Base-by-base conservation (phyloP, 2,888 invertebrate species). In the Argyresthia goedartella region DNA sequence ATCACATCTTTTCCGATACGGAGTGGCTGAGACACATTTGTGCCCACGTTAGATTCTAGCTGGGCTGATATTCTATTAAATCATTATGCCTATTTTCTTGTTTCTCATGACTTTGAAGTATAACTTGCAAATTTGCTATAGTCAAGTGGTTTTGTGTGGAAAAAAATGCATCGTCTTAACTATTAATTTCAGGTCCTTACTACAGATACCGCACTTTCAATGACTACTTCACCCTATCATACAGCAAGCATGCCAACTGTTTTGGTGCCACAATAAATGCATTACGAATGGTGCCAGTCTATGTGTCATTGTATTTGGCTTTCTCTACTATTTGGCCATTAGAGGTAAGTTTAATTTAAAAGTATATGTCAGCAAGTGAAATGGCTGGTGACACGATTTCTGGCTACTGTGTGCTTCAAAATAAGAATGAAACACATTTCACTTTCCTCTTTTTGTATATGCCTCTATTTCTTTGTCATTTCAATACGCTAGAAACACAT, bases 181-280 rank as follows among this genome's bases (percentile, higher is more conserved):
- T 35, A 52, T 55, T 47, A 25, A 25, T 87, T 88, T 54, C 78
- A 97, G 98, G 98, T 53, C 98, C 98, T 0, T 98, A 96, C 73
- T 97, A 93, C 76, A 92, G 95, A 50, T 99, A 95, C 71, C 89
- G 94, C 64, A 96, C 96, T 8, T 96, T 92, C 69, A 88, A 90
- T 67, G 97, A 97, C 70, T 94, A 92, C 73, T 89, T 94, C 60
- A 74, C 89, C 47, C 79, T 90, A 56, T 92, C 93, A 4, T 94
- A 91, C 64, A 85, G 89, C 56, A 85, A 90, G 63, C 82, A 90
- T 74, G 91, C 89, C 1, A 87, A 92, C 56, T 91, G 90, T 61
- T 79, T 86, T 61, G 79, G 80, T 14, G 88, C 88, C 36, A 91
- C 94, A 0, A 67, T 90, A 2, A 81, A 90, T 51, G 92, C 93